Evolutionary conservation across 2,888 invertebrate species (phyloP).

Genomic region (Theretra japonica): DNA sequence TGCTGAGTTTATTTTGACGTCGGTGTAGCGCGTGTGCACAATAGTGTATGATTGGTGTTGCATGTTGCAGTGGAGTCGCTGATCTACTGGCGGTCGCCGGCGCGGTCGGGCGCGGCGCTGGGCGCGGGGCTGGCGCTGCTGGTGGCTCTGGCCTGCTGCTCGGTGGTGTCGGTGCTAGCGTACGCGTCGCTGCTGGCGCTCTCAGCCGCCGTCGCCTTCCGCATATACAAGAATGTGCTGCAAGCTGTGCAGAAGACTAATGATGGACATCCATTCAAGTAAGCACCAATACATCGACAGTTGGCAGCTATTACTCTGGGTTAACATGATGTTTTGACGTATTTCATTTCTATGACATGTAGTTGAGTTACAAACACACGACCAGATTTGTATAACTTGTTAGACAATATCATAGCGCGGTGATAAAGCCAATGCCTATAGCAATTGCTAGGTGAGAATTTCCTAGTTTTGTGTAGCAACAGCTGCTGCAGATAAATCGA

Average conservation of each 20-base stretch:
- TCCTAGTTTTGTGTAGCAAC: too few relatives aligned
- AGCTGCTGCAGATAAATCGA: too few relatives aligned
- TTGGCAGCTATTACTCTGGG: not conserved
- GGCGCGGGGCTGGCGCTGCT: constrained; percentile 95
- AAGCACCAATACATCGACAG: constrained; percentile 65
- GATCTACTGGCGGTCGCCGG: constrained; percentile 99
- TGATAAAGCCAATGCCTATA: too few relatives aligned
- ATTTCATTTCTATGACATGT: not conserved
- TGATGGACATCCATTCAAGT: constrained; percentile 99
- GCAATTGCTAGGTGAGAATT: too few relatives aligned
- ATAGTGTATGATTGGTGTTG: too few relatives aligned
- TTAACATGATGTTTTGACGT: not conserved
- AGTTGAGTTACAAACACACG: too few relatives aligned
- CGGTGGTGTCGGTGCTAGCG: constrained; percentile 97
- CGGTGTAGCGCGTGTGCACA: not conserved
- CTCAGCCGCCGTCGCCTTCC: constrained; percentile 95
- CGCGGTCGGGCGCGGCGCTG: constrained; percentile 97
- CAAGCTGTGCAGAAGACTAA: constrained; percentile 98
- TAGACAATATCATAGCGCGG: too few relatives aligned
- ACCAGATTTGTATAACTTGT: too few relatives aligned
- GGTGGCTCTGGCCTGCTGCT: constrained; percentile 97
- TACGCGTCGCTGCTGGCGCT: constrained; percentile 95
- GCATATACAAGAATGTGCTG: constrained; percentile 97
- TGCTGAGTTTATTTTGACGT: constrained; percentile 9
- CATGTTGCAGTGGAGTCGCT: constrained; percentile 92